phyloP scores from a whole-genome alignment of 1,140 invertebrate species.

The Brachystomella parvula region DNA sequence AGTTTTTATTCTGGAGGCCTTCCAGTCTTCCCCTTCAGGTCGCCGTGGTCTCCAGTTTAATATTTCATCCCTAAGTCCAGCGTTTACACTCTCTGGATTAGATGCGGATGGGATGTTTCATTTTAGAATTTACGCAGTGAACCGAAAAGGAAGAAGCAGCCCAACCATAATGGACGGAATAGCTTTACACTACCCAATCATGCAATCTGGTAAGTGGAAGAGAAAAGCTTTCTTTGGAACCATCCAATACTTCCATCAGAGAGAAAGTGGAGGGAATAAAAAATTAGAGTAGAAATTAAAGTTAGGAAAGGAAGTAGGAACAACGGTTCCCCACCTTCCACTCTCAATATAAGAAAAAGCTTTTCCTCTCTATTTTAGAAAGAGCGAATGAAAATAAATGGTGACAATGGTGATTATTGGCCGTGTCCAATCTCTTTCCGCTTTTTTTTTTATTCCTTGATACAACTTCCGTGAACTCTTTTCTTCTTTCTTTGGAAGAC shows the following conservation, averaged over 20 bases:
- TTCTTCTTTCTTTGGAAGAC: too few species aligned
- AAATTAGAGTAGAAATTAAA: neutral
- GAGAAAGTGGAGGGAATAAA: neutral
- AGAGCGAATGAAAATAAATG: constrained; percentile 37
- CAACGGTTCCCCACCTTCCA: neutral
- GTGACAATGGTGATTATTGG: constrained; percentile 34
- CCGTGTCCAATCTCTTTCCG: constrained; percentile 17
- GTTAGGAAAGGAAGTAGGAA: neutral
- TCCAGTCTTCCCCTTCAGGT: constrained; percentile 42
- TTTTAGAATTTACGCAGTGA: constrained; percentile 64
- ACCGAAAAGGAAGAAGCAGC: constrained; percentile 66
- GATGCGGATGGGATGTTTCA: constrained; percentile 65
- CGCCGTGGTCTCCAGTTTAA: constrained; percentile 52
- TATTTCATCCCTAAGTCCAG: constrained; percentile 55
- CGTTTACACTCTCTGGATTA: constrained; percentile 60
- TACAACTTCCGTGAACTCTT: too few species aligned
- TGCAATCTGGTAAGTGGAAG: constrained; percentile 60
- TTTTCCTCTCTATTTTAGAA: neutral
- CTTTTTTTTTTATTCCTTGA: constrained; percentile 10
- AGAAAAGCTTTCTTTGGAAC: constrained; percentile 13
- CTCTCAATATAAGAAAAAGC: neutral
- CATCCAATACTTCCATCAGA: neutral
- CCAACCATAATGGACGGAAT: constrained; percentile 62
- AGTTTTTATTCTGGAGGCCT: constrained; percentile 41
- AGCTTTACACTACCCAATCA: constrained; percentile 68